A percentile compares a stretch with the other conserved stretches of the same genome.
phyloP scores from a whole-genome alignment of 2,113 vertebrate species.

The Eulemur macaco region DNA sequence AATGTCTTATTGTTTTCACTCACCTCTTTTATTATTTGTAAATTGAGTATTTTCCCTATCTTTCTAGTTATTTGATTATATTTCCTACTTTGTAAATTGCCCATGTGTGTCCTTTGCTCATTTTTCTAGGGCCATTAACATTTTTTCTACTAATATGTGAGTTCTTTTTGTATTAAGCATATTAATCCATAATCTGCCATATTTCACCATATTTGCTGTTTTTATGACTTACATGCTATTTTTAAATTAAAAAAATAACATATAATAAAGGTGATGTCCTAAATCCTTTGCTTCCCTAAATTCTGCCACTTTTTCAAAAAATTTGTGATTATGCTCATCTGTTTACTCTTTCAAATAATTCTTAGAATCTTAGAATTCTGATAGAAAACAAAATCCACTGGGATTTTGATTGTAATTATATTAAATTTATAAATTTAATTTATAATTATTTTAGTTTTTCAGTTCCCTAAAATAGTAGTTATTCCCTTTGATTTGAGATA shows the following conservation, averaged over 20 bases:
- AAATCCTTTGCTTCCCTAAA: not conserved
- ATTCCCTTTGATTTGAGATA: not conserved
- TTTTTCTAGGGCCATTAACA: not conserved
- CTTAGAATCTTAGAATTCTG: constrained; percentile 5
- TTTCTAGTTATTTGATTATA: not conserved
- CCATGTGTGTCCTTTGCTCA: not conserved
- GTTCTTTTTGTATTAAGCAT: not conserved
- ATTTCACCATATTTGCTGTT: not conserved
- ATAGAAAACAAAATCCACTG: not conserved
- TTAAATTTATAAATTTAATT: constrained; percentile 23
- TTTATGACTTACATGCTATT: not conserved
- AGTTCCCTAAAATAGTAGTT: not conserved
- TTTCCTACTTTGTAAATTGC: not conserved
- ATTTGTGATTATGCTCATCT: not conserved
- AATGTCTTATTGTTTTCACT: not conserved
- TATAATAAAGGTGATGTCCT: not conserved
- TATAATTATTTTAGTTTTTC: constrained; percentile 37
- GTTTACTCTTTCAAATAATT: constrained; percentile 16
- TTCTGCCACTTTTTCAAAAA: not conserved
- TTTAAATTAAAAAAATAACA: not conserved
- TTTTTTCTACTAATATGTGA: not conserved
- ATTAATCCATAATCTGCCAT: not conserved
- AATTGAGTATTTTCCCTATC: not conserved
- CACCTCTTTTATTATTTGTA: not conserved
- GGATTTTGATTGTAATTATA: not conserved